phyloP scores from a whole-genome alignment of 2,888 invertebrate genomes.

The Aphodius sticticus region DNA sequence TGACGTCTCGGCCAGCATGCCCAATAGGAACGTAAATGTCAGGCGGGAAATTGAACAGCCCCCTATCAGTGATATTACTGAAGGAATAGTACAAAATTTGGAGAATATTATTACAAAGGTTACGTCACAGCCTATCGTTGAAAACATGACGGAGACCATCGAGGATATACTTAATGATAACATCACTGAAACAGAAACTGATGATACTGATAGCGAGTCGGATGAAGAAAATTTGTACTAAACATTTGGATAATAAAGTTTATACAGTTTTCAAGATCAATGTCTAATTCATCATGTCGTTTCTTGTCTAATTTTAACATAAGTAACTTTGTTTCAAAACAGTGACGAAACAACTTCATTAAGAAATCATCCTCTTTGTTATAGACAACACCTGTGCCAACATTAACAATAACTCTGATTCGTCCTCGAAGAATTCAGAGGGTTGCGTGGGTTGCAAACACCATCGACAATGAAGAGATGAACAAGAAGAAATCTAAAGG shows the following conservation, averaged over 20 bases:
- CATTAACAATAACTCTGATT: background rate
- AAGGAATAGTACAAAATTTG: background rate
- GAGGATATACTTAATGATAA: background rate
- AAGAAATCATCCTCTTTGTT: background rate
- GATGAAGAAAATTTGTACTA: background rate
- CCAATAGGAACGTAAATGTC: background rate
- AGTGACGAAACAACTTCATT: background rate
- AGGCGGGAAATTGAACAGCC: background rate
- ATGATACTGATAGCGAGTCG: background rate
- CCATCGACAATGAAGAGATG: slow-evolving; percentile 95
- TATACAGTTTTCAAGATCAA: background rate
- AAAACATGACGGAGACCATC: slow-evolving; percentile 76
- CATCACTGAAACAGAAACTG: background rate
- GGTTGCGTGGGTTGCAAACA: slow-evolving; percentile 89
- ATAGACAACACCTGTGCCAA: background rate
- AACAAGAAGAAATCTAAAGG: slow-evolving; percentile 97
- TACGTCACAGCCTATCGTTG: slow-evolving; percentile 67
- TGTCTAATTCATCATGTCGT: too few species aligned
- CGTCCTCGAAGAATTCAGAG: background rate
- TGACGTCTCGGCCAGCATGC: background rate
- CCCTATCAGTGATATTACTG: background rate
- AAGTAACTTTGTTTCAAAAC: too few species aligned
- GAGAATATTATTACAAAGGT: background rate
- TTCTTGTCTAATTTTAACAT: too few species aligned
- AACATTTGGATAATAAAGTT: background rate